Evolutionary conservation across 2,113 vertebrate species (phyloP), one percentile per base, ranked within the genome.

Genomic region (Xiphophorus maculatus): DNA sequence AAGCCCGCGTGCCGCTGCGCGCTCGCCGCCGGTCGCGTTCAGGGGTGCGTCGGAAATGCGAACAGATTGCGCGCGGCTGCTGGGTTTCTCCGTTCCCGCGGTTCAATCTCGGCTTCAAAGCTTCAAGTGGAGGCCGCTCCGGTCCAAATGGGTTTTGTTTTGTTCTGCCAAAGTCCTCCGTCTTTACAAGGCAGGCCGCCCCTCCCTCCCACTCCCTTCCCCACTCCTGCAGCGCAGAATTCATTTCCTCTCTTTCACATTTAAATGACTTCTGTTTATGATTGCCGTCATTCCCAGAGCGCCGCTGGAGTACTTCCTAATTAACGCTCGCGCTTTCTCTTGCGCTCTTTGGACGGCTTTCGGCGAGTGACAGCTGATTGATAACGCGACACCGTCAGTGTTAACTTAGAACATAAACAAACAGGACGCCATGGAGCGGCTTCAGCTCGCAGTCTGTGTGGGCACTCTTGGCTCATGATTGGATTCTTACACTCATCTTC

Each of bases 1-100:
- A 28, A 83, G 74, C 79, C 60, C 72, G 83, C 84, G 40, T 81
- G 82, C 51, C 22, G 51, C 51, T n/a, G 48, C 7, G 48, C 70
- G 42, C 42, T 78, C 74, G 79, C 83, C 76, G 79, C 88, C 63
- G 84, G 68, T 82, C 83, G 33, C 35, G 17, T 81, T 81, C 35
- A 65, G 60, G 58, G 35, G 0, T 9, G 76, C 63, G 48, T 44
- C 17, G 73, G 76, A 68, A 84, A 78, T 61, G 78, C 33, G 72
- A 83, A 78, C 90, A 86, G 90, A 90, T 89, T 84, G 87, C 61
- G 37, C 80, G 11, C 75, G 76, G 75, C 37, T 32, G 40, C 70
- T 75, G 66, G 58, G 19, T 80, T 75, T 76, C 86, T 63, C 9
- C 5, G 6, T 27, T 60, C 76, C 71, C 72, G 88, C 83, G 83